These are phyloP conservation scores for Melanostoma scalare DNA, from an alignment of 2,888 invertebrate genomes.

Conservation along the genomic window DNA sequence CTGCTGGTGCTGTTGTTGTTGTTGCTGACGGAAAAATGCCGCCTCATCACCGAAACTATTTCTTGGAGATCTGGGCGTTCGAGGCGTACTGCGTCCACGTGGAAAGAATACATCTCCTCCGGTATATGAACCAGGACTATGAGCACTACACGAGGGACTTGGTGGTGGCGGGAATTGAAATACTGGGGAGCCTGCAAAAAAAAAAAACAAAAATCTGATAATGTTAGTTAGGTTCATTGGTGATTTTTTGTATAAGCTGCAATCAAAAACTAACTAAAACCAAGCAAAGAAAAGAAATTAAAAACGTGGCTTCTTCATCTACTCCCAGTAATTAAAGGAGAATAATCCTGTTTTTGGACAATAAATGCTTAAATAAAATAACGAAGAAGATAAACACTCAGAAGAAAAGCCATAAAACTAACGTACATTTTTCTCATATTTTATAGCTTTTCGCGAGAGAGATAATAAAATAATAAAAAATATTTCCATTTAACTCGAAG, in stretches of 20 bases:
- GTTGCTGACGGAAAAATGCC: slow-evolving; percentile 78
- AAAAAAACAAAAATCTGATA: slow-evolving; percentile 29
- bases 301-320: slow-evolving; percentile 42
- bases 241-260: slow-evolving; percentile 9
- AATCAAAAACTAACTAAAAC: slow-evolving; percentile 8
- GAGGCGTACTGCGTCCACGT: slow-evolving; percentile 78
- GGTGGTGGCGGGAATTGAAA: slow-evolving; percentile 81
- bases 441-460: slow-evolving; percentile 59
- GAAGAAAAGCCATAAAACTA: slow-evolving; percentile 55
- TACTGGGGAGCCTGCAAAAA: slow-evolving; percentile 79
- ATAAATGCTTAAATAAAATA: slow-evolving; percentile 41
- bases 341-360: slow-evolving; percentile 65
- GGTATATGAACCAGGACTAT: slow-evolving; percentile 77
- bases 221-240: slow-evolving; percentile 18
- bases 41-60: slow-evolving; percentile 80
- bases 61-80: slow-evolving; percentile 78
- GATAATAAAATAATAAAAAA: slow-evolving; percentile 66
- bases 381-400: neutral
- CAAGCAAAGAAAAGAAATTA: slow-evolving; percentile 28
- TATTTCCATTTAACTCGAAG: slow-evolving; percentile 18
- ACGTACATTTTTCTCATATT: slow-evolving; percentile 57
- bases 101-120: slow-evolving; percentile 81
- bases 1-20: slow-evolving; percentile 71
- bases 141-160: slow-evolving; percentile 80
- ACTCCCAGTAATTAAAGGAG: slow-evolving; percentile 60